phyloP scores from a whole-genome alignment of 1,140 invertebrate genomes.

The Episyrphus balteatus region DNA sequence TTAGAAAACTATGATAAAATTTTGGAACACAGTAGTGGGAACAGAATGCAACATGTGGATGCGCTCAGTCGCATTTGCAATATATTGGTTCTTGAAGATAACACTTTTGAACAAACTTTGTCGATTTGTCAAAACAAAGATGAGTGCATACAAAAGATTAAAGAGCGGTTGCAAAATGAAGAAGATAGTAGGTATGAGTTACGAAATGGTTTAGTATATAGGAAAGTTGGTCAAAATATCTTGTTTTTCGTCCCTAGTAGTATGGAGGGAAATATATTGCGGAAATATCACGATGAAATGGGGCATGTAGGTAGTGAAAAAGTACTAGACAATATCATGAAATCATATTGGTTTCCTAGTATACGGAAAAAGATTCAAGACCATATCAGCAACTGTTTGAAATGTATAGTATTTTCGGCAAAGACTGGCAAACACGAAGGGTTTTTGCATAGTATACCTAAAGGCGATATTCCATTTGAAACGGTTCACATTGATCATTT shows the following conservation, averaged over 20 bases:
- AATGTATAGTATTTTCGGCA: conserved; percentile 18
- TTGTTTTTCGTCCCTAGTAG: conserved; percentile 20
- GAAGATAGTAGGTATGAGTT: conserved; percentile 15
- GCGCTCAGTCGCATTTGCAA: conserved; percentile 11
- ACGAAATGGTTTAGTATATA: conserved; percentile 18
- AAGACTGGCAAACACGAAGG: conserved; percentile 17
- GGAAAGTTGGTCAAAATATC: conserved; percentile 9
- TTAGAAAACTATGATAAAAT: conserved; percentile 30
- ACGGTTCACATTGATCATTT: conserved; percentile 21
- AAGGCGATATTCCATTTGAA: conserved; percentile 15
- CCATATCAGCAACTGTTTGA: conserved; percentile 16
- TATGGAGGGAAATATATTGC: conserved; percentile 21
- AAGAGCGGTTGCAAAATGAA: conserved; percentile 12
- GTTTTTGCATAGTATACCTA: conserved; percentile 18
- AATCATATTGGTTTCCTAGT: conserved; percentile 21
- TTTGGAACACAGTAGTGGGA: conserved; percentile 14
- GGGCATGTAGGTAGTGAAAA: conserved; percentile 20
- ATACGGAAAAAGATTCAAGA: conserved; percentile 17
- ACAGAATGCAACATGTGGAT: conserved; percentile 26
- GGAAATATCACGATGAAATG: conserved; percentile 18
- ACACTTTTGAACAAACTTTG: conserved; percentile 19
- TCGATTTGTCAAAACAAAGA: conserved; percentile 25
- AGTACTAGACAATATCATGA: conserved; percentile 10
- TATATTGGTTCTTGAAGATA: not conserved
- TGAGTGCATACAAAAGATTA: conserved; percentile 30